Conservation (phyloP, 2,797 vertebrate species). For the Morelia viridis region DNA sequence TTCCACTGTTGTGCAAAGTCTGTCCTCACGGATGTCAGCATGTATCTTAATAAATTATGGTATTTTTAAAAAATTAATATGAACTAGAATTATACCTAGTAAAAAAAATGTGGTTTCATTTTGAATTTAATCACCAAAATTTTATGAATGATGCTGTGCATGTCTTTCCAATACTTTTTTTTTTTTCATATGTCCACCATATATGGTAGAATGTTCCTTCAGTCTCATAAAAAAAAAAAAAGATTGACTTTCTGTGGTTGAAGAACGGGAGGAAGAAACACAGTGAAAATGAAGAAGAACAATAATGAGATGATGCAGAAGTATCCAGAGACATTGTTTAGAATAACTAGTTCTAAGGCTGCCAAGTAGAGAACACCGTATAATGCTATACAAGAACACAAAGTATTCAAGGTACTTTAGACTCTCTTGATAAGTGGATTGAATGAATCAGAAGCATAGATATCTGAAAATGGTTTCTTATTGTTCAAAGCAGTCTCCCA, state of each 20-base stretch:
- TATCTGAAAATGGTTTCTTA: not conserved
- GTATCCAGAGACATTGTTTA: not conserved
- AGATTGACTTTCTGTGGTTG: not conserved
- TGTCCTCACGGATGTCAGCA: too few relatives aligned
- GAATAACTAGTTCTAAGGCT: not conserved
- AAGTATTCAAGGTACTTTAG: not conserved
- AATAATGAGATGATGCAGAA: not conserved
- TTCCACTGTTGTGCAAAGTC: too few relatives aligned
- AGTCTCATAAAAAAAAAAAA: not conserved
- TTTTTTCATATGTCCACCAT: too few relatives aligned
- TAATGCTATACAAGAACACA: not conserved
- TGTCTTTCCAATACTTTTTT: too few relatives aligned
- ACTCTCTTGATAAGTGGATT: not conserved
- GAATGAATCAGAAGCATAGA: not conserved
- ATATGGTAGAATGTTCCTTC: too few relatives aligned
- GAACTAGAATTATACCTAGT: too few relatives aligned
- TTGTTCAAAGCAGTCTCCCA: not conserved
- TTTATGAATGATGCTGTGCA: too few relatives aligned
- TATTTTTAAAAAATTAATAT: too few relatives aligned
- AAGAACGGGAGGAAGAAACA: not conserved
- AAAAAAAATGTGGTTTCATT: too few relatives aligned
- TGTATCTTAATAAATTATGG: too few relatives aligned
- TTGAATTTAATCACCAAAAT: too few relatives aligned
- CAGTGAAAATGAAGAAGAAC: not conserved
- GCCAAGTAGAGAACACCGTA: not conserved